phyloP scores from a whole-genome alignment of 2,797 vertebrate genomes.

The Cryptoprocta ferox region DNA sequence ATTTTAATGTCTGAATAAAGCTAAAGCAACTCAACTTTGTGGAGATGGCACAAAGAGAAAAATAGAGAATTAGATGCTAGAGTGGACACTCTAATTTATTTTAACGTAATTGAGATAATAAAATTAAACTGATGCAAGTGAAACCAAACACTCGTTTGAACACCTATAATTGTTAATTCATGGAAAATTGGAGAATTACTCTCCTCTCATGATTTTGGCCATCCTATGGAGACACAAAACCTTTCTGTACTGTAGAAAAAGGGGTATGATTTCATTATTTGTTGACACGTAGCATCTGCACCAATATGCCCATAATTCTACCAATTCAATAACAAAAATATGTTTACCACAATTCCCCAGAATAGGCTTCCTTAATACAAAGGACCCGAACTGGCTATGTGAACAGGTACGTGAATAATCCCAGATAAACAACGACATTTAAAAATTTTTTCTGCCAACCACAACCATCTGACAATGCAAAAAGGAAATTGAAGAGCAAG shows the following conservation, averaged over 20 bases:
- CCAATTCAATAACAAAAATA: background rate
- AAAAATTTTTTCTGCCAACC: background rate
- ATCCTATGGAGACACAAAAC: background rate
- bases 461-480: background rate
- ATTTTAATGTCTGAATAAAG: slow-evolving; percentile 78
- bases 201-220: background rate
- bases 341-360: background rate
- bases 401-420: background rate
- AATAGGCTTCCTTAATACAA: background rate
- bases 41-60: background rate
- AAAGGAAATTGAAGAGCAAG: background rate
- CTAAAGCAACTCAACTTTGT: slow-evolving; percentile 64
- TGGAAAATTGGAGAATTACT: background rate
- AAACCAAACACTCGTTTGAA: background rate
- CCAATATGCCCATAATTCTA: background rate
- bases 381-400: background rate
- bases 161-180: background rate
- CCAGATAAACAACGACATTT: background rate
- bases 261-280: background rate
- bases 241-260: background rate
- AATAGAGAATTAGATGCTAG: background rate
- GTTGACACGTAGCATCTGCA: background rate
- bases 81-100: background rate
- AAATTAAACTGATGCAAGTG: background rate
- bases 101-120: background rate